Evolutionary conservation across 2,113 vertebrate species (phyloP).

Genomic region (Corythornis vintsioides): DNA sequence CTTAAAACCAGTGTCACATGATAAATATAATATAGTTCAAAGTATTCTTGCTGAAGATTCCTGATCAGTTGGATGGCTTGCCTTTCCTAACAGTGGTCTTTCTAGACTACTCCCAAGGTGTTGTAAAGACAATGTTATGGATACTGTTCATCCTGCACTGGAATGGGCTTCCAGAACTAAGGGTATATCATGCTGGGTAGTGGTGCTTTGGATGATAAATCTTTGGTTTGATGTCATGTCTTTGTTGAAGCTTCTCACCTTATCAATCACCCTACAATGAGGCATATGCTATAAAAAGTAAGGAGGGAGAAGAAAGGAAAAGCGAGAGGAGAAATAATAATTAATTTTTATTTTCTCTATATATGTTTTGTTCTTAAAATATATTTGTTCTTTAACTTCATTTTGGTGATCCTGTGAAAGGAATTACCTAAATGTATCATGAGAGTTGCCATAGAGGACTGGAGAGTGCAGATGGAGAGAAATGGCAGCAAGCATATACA

Average conservation of each 20-base stretch:
- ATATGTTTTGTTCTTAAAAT: too few relatives aligned
- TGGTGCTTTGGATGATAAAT: fast-evolving
- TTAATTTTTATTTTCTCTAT: too few relatives aligned
- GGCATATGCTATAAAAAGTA: background rate
- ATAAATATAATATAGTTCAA: background rate
- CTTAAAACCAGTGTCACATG: background rate
- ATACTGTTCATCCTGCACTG: background rate
- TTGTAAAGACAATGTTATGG: background rate
- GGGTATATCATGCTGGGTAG: fast-evolving
- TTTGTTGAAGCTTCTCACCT: background rate
- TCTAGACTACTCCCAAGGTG: background rate
- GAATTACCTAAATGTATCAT: background rate
- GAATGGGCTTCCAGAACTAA: background rate
- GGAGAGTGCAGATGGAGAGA: background rate
- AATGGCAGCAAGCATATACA: background rate
- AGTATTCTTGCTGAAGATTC: background rate
- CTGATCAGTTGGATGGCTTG: background rate
- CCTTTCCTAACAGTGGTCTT: background rate
- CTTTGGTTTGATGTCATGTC: background rate
- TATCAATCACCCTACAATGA: background rate
- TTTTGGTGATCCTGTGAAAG: background rate
- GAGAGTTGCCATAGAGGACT: background rate
- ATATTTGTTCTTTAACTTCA: background rate
- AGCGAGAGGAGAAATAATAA: too few relatives aligned
- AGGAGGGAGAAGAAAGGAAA: background rate